phyloP scores from a whole-genome alignment of 2,888 invertebrate species.

The Brassicogethes aeneus region DNA sequence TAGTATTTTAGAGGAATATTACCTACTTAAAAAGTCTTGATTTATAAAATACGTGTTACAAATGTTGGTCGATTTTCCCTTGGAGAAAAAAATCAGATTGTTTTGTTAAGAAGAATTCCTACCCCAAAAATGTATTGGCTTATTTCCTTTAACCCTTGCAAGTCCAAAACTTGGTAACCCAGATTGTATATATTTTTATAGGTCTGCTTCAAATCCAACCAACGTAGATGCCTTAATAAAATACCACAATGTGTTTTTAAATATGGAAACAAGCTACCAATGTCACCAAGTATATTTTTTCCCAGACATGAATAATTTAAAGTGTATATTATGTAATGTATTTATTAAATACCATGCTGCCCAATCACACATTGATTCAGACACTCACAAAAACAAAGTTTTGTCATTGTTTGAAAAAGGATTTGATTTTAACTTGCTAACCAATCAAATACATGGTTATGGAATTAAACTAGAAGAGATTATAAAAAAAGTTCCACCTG shows the following conservation, averaged over 20 bases:
- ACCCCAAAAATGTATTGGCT: background rate
- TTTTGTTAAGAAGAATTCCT: background rate
- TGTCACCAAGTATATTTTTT: constrained; percentile 29
- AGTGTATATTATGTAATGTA: constrained; percentile 21
- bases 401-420: constrained; percentile 15
- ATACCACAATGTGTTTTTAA: constrained; percentile 27
- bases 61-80: too few species aligned
- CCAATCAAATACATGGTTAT: constrained; percentile 19
- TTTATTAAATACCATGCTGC: constrained; percentile 11
- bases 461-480: constrained; percentile 10
- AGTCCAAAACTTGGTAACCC: too few species aligned
- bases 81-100: background rate
- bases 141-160: too few species aligned
- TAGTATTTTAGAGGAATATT: too few species aligned
- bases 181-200: too few species aligned
- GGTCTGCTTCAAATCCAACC: constrained; percentile 8
- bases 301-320: constrained; percentile 13
- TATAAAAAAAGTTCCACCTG: constrained; percentile 2
- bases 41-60: too few species aligned
- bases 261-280: constrained; percentile 23
- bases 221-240: constrained; percentile 13
- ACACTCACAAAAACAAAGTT: constrained; percentile 19
- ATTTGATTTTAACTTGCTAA: background rate
- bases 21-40: too few species aligned
- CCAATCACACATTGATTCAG: constrained; percentile 17